Evolutionary conservation across 2,797 vertebrate species (phyloP), one percentile per base, ranked within the genome.

Genomic region (Trematomus bernacchii): DNA sequence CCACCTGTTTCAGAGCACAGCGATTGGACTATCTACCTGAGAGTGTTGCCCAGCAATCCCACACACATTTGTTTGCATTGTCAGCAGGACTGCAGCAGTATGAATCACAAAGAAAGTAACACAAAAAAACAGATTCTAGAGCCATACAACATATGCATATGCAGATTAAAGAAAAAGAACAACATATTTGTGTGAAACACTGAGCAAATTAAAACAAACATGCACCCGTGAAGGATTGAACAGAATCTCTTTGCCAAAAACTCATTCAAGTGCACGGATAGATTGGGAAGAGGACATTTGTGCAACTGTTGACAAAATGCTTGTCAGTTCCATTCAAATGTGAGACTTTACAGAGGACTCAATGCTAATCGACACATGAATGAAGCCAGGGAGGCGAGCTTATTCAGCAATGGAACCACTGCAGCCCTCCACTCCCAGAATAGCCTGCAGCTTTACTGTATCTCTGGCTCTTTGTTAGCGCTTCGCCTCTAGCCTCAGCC

Each of bases 321-420:
- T 87, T 62, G 78, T 89, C 88, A 74, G 66, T 71, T 83, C 73
- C 78, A 80, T 90, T 91, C 76, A 78, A 80, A 85, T 43, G 62
- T 18, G 79, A 62, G 80, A 69, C 76, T 84, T 87, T 69, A 73
- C 65, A 73, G 72, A 43, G 30, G 70, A 73, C 80, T 84, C 87
- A 83, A 83, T 86, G 85, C 87, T 92, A 93, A 94, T 92, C 85
- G 87, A 89, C 87, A 87, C 46, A 66, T 92, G 91, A 93, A 92
- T 90, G 89, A 86, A 85, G 87, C 73, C 58, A 23, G 68, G 58
- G 80, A 87, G 83, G 73, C 66, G 43, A 76, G 84, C 78, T 72
- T 80, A 90, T 91, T 94, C 86, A 89, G 77, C 71, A 82, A 67
- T 87, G 73, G 89, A 47, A 67, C 54, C 62, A 14, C 88, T 18